phyloP scores from a whole-genome alignment of 2,113 vertebrate genomes.

The Ceyx cyanopectus region DNA sequence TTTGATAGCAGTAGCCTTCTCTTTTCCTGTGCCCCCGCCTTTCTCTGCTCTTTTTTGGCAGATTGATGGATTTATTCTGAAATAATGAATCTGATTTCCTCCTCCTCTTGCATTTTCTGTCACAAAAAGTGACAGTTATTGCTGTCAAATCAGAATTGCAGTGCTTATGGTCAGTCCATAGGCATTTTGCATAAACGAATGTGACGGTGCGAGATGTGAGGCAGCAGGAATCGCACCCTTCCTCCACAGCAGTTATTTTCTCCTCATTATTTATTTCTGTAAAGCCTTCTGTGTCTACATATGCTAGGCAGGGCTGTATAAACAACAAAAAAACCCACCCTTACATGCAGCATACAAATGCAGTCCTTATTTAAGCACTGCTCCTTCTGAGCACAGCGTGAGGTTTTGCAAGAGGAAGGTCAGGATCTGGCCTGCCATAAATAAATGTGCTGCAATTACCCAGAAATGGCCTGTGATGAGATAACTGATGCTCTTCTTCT shows the following conservation, averaged over 20 bases:
- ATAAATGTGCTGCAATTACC: not conserved
- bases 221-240: not conserved
- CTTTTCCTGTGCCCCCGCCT: not conserved
- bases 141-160: constrained; percentile 5
- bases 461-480: not conserved
- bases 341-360: not conserved
- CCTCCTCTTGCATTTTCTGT: not conserved
- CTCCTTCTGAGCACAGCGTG: not conserved
- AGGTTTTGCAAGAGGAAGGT: not conserved
- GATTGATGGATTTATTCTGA: constrained; percentile 8
- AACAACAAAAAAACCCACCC: not conserved
- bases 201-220: not conserved
- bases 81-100: constrained; percentile 15
- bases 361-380: not conserved
- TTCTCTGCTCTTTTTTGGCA: not conserved
- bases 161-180: not conserved
- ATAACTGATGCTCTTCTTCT: not conserved
- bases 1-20: not conserved
- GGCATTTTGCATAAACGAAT: not conserved
- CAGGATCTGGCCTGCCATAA: not conserved
- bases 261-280: not conserved
- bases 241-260: not conserved
- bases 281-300: not conserved
- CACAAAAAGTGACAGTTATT: constrained; percentile 6
- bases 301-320: not conserved